Conservation (phyloP, 2,888 invertebrate species). For the Cephus rjabovi region DNA sequence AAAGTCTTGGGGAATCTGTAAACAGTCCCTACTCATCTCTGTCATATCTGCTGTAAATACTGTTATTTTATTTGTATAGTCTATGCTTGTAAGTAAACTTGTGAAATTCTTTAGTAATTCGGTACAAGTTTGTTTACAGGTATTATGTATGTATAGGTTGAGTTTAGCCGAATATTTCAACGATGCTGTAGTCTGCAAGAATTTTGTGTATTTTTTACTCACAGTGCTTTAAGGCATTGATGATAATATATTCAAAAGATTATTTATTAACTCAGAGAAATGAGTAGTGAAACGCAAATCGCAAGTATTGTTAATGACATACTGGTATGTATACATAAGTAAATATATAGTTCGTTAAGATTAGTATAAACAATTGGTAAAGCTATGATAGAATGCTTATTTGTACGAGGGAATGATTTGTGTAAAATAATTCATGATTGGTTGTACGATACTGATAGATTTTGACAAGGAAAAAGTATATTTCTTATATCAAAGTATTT, state of each 20-base stretch:
- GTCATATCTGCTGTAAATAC: too few species aligned
- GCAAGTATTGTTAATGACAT: constrained; percentile 76
- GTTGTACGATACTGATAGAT: background rate
- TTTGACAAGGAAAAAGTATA: background rate
- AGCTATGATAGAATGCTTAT: background rate
- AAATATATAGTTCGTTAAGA: background rate
- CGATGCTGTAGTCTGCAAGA: background rate
- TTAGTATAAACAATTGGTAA: background rate
- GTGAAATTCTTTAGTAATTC: background rate
- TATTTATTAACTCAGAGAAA: constrained; percentile 48
- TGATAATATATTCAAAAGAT: background rate
- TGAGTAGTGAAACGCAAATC: constrained; percentile 74
- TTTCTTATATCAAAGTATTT: background rate
- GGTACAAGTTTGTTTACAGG: background rate
- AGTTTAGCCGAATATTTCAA: background rate
- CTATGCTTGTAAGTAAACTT: background rate
- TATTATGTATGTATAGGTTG: background rate
- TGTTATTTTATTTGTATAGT: background rate
- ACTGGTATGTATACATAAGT: constrained; percentile 68
- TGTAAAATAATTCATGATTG: background rate
- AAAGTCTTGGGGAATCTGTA: too few species aligned
- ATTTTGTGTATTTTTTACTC: background rate
- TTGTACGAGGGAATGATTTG: background rate
- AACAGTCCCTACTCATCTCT: too few species aligned
- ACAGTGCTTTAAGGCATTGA: background rate